Evolutionary conservation across 53 echinoderm and acorn worm genomes (phyloP), one percentile per base, ranked within the genome.

Genomic region (Paracentrotus lividus): DNA sequence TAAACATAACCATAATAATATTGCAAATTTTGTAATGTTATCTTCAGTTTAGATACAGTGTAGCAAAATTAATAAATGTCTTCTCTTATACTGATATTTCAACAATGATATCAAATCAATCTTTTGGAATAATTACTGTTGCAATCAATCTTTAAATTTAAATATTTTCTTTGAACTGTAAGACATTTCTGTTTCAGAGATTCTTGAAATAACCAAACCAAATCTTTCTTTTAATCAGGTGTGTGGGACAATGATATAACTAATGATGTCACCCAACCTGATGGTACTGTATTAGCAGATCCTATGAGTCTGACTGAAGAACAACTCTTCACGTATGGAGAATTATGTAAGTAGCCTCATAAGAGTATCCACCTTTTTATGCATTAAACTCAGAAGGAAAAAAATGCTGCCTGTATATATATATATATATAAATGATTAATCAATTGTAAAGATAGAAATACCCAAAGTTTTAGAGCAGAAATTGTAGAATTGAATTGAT

Each of bases 341-440:
- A 95, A 90, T 93, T 92, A 72, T 97, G 97, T 97, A 93, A 96
- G 97, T 93, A 85, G 13, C 5, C 44, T 2, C 13, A 81, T 7
- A 47, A 8, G 9, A 2, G 13, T 44, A 81, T 40, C 18, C 5
- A 20, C 40, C 21, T 8, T 72, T 4, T 16, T 8, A 20, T 38
- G 36, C 38, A 38, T 72, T 5, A 9, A 38, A 20, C 2, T 40
- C 20, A 72, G 12, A 31, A 12, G 15, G 3, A 5, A 58, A 14
- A 0, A 31, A 64, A 13, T 27, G 29, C 10, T 5, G 64, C 64
- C 8, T 8, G 27, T 29, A 10, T 9, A 13, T 27, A 0, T 10
- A 27, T 10, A 29, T 64, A 29, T 13, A 21, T 59, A 58, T 4
- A 20, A 8, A 8, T 51, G 12, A 12, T 51, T 51, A n/a, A n/a